phyloP scores from a whole-genome alignment of 92 coral and sea anemone genomes.

The Galaxea fascicularis region DNA sequence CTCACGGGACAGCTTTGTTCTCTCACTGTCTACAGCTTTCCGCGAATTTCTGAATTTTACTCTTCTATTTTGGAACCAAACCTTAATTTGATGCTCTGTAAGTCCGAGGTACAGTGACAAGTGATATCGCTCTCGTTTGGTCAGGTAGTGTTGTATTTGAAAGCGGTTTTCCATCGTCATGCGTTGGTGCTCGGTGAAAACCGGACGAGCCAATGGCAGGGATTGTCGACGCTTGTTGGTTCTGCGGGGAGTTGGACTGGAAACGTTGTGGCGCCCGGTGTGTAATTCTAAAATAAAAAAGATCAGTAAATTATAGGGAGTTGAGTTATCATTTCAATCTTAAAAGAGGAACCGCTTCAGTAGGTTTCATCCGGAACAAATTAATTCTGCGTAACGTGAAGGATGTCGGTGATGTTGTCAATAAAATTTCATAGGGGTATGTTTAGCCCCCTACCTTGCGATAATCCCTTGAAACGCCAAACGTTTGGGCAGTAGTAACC shows the following conservation, averaged over 20 bases:
- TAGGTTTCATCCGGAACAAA: no score
- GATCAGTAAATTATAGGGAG: background rate
- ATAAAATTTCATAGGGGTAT: no score
- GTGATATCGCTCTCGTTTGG: slow-evolving; percentile 42
- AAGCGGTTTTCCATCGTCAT: slow-evolving; percentile 59
- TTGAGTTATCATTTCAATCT: background rate
- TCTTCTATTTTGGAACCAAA: slow-evolving; percentile 75
- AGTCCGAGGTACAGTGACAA: slow-evolving; percentile 60
- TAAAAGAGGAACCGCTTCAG: no score
- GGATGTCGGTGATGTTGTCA: no score
- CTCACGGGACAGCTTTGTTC: background rate
- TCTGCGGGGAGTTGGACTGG: background rate
- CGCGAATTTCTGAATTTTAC: slow-evolving; percentile 49
- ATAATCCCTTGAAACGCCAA: no score
- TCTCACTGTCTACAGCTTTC: background rate
- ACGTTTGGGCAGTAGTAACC: no score
- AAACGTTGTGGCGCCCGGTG: background rate
- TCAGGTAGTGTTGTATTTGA: slow-evolving; percentile 57
- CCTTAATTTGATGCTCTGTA: slow-evolving; percentile 69
- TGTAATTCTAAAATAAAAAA: slow-evolving; percentile 12
- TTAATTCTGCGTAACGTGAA: no score
- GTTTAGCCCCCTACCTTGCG: no score
- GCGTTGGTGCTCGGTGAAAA: slow-evolving; percentile 68
- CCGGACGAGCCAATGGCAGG: slow-evolving; percentile 63
- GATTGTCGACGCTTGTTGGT: background rate